A percentile compares a stretch with the other conserved stretches of the same genome.
Evolutionary conservation across 2,888 invertebrate species (phyloP).

Genomic region (Gryllus longicercus): DNA sequence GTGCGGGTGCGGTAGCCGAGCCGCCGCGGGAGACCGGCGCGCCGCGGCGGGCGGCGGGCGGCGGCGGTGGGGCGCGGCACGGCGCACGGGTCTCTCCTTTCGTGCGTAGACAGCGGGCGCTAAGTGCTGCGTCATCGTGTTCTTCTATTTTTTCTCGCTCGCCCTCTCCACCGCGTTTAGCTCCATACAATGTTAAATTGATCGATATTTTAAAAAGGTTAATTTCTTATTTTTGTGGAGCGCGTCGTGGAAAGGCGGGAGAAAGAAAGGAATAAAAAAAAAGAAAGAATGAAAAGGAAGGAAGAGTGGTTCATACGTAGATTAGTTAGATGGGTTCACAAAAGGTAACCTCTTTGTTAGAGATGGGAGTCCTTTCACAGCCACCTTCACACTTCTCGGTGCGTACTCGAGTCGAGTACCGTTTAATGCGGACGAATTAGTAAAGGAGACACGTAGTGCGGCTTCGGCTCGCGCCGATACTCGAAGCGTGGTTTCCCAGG

Average conservation of each 20-base stretch:
- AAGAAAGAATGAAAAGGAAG: neutral
- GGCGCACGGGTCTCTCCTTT: neutral
- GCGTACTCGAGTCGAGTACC: slow-evolving; percentile 1
- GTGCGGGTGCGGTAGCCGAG: neutral
- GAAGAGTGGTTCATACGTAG: slow-evolving; percentile 4
- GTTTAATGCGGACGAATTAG: slow-evolving; percentile 1
- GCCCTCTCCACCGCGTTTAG: neutral
- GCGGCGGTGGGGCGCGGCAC: neutral
- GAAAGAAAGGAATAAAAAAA: neutral
- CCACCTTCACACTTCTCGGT: slow-evolving; percentile 1
- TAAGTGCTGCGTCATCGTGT: neutral
- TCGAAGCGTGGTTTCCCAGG: neutral
- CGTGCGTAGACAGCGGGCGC: neutral
- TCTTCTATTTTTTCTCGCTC: neutral
- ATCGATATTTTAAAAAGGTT: slow-evolving; percentile 17
- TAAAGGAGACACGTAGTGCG: neutral
- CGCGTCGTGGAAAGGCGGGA: neutral
- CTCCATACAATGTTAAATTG: slow-evolving; percentile 6
- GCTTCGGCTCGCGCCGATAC: neutral
- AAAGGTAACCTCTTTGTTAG: slow-evolving; percentile 6
- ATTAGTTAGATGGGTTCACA: slow-evolving; percentile 6
- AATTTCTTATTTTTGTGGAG: slow-evolving; percentile 17
- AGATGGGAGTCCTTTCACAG: slow-evolving; percentile 5
- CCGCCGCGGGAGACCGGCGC: neutral
- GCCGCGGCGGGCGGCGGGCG: neutral